Evolutionary conservation across 92 coral and sea anemone genomes (phyloP), one percentile per base, ranked within the genome.

Genomic region (Epizoanthus fatuus): DNA sequence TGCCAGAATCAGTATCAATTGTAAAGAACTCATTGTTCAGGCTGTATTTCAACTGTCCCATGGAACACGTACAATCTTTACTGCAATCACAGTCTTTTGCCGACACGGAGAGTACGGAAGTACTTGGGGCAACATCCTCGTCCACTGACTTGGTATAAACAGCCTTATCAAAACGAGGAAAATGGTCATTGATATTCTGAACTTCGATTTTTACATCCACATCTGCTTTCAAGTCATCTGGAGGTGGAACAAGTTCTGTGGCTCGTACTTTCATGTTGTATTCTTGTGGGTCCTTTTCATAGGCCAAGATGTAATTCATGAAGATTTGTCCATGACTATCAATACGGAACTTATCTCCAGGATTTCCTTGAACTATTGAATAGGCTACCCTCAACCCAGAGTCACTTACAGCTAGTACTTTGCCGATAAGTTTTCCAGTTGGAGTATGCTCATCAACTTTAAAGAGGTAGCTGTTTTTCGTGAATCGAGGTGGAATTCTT

Each of bases 41-140:
- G 59, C 93, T 64, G 86, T 69, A 96, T 63, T 81, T 90, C 51
- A 96, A 76, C 76, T 91, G 87, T 32, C 91, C 93, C 7, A 68
- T 67, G 57, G 83, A 40, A 71, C 99, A 94, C 44, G 6, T 40
- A 37, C 99, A 91, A 38, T 39, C 60, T 16, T 54, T 67, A 54
- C 87, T 72, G 65, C 99, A 96, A 66, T 96, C 99, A 65, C 94
- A 89, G 85, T 96, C 99, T 57, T 13, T 75, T 4, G 94, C 99
- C 10, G 79, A 38, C 6, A 94, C 95, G 11, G 89, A 63, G 62
- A 92, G 85, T 17, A 96, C 90, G 0, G 83, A 79, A 3, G 71
- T 63, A 2, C 99, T 98, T 1, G 92, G 71, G 7, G 89, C 87
- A 51, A 58, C 86, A 45, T 69, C 78, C 84, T 96, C 99, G n/a